Evolutionary conservation across 2,797 vertebrate genomes (phyloP), one percentile per base, ranked within the genome.

Genomic region (Dendrocincla tyrannina): DNA sequence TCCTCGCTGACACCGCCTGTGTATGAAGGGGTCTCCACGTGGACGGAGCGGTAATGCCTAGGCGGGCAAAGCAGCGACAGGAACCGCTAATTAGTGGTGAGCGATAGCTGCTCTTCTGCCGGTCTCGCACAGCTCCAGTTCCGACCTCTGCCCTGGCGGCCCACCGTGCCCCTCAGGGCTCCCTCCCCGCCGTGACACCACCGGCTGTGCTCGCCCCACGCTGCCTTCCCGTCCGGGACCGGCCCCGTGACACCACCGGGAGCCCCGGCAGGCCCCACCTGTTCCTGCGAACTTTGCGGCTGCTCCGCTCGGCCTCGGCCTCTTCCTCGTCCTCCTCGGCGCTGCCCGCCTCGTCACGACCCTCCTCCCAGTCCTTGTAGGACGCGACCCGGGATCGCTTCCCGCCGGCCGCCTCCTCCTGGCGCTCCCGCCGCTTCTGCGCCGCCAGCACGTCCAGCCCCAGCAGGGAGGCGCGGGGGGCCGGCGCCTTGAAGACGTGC

Each of bases 1-100:
- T 99, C 99, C 88, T 99, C 99, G 10, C 99, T 99, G 67, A 99
- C 99, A 5, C 99, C 99, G 37, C 99, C 99, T 0, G 99, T 98
- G 91, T 99, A 99, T 24, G 99, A 99, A 1, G 99, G 99, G 0
- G 99, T 99, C 98, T 99, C 99, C 22, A 99, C 99, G 5, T 98
- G 99, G 44, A 99, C 98, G 23, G 98, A 97, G 33, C 99, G 99
- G 94, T 99, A 99, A 85, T 99, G 99, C 96, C 99, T 99, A 64
- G 24, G 69, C 39, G 33, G 3, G 9, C 5, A 62, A 17, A 85
- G 14, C 24, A 84, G 5, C 80, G 8, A 37, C 7, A 30, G 80
- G 5, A 55, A 67, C 68, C 17, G 32, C 35, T 92, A 9, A 30
- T 30, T 39, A 39, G 39, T 1, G 39, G 39, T 41, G 13, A 69